Evolutionary conservation across 2,888 invertebrate species (phyloP), one percentile per base, ranked within the genome.

Genomic region (Oithona nana): DNA sequence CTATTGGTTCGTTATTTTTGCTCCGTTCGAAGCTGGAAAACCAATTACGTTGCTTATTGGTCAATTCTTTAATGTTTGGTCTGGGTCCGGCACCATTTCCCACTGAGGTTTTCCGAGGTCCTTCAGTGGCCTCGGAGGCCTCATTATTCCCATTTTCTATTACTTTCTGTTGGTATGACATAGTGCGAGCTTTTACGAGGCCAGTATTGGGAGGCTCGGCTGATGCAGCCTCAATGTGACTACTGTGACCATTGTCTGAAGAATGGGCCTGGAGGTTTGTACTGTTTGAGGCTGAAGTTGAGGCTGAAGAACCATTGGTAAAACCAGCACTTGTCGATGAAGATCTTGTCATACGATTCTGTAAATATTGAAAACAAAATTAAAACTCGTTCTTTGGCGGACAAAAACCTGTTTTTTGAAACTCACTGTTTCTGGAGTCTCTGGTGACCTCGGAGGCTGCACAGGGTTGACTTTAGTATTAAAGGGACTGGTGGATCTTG

Each of bases 151-250:
- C 39, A 39, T 39, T 39, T 39, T 39, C 39, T 11, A 39, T 39
- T 6, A 39, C 39, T 26, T 54, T 54, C 26, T 54, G 54, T 11
- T 54, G 54, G 54, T 24, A 54, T 26, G 54, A 54, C 54, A 54
- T 24, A 54, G 24, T 20, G 1, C 54, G 20, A 26, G 24, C 26
- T 26, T 26, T 20, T 16, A 54, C 54, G 13, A 54, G 54, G 8
- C 54, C 54, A 24, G 6, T 39, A 11, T 16, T 16, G 16, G 8
- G 6, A 11, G 39, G 8, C 39, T 6, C 39, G 16, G 16, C 39
- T 39, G 6, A 11, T 16, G 39, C 16, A 39, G 39, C 6, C 16
- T 6, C 8, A 6, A 11, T 6, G 8, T 39, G 8, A 39, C 39
- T 39, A 11, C 16, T 16, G 8, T 39, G 39, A 6, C 6, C 16